A percentile compares a stretch with the other conserved stretches of the same genome.
phyloP scores from a whole-genome alignment of 92 coral and sea anemone species.

The Umimayanthus chanpuru region DNA sequence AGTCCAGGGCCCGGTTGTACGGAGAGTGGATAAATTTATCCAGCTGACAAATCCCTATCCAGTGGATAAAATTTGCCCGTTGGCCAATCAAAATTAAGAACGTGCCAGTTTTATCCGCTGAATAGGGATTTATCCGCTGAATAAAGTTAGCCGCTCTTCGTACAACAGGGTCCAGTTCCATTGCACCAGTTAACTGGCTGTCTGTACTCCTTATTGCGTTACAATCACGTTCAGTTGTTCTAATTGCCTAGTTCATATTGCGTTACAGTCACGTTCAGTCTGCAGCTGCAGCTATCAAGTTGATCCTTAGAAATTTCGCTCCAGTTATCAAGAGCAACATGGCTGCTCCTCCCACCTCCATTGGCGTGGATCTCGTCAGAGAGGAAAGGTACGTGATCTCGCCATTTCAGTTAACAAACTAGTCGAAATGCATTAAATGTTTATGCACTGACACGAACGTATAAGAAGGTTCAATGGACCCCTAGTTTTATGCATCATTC shows the following conservation, averaged over 20 bases:
- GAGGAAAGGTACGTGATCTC: conserved; percentile 84
- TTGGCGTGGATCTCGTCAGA: conserved; percentile 95
- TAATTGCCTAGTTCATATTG: not conserved
- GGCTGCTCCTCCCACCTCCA: conserved; percentile 96
- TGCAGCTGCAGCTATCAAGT: conserved; percentile 87
- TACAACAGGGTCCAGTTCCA: no score
- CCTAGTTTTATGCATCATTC: not conserved
- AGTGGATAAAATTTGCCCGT: no score
- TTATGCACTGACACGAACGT: not conserved
- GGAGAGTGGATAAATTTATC: no score
- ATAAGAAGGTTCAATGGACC: no score
- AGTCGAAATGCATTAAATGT: not conserved
- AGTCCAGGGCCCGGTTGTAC: no score
- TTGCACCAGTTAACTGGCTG: not conserved
- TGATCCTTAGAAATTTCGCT: conserved; percentile 92
- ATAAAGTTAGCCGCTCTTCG: no score
- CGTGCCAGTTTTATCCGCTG: no score
- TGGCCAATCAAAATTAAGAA: no score
- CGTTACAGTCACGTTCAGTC: conserved; percentile 84
- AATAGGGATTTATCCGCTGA: no score
- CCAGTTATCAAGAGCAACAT: conserved; percentile 99
- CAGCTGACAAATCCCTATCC: no score
- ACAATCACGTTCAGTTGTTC: not conserved
- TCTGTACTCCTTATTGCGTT: not conserved
- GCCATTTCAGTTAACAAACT: not conserved